Evolutionary conservation across 2,113 vertebrate genomes (phyloP).

Genomic region (Uropsilus gracilis): DNA sequence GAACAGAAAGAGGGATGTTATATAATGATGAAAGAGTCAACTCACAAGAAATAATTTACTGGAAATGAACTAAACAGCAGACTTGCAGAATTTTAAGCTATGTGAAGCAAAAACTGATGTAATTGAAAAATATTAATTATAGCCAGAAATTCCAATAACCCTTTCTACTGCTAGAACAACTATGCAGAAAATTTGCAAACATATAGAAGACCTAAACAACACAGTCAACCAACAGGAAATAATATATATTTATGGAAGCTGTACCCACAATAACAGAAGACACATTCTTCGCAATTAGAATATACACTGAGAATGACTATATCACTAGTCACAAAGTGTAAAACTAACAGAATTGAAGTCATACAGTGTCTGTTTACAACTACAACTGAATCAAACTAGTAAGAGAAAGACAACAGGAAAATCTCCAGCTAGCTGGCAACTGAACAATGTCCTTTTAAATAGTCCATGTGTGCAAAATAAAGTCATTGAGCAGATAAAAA

Average conservation of each 20-base stretch:
- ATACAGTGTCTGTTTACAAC: background rate
- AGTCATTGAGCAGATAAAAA: background rate
- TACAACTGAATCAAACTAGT: background rate
- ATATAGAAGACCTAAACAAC: background rate
- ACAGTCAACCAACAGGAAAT: background rate
- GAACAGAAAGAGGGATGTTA: background rate
- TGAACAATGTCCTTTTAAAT: background rate
- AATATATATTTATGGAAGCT: background rate
- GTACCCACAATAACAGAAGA: background rate
- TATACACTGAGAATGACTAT: background rate
- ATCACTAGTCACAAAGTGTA: background rate
- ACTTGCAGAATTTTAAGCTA: background rate
- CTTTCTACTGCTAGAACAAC: background rate
- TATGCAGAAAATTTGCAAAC: background rate
- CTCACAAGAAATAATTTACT: background rate
- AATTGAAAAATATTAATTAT: background rate
- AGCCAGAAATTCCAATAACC: background rate
- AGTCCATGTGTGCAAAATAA: background rate
- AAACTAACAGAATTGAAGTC: background rate
- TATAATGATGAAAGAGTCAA: background rate
- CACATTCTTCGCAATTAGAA: background rate
- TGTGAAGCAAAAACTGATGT: background rate
- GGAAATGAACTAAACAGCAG: background rate
- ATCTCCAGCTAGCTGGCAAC: background rate
- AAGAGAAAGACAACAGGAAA: background rate